Base-by-base conservation (phyloP, 2,888 invertebrate species). In the Leptogaster cylindrica region DNA sequence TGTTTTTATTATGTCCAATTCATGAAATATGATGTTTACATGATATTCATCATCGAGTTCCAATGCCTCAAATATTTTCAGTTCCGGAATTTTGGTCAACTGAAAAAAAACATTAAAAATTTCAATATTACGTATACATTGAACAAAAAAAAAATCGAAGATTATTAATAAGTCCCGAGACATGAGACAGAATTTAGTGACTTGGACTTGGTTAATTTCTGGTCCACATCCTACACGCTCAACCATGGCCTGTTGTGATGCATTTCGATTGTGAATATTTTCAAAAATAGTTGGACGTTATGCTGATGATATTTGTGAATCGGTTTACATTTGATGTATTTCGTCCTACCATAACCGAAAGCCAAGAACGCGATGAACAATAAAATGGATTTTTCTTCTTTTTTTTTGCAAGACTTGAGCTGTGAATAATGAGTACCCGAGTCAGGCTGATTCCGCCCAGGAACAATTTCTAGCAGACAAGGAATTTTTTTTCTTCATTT, bases 321-420 rank as follows among this genome's bases (percentile, higher is more conserved):
- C 36, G 12, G 36, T 12, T 20, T 39, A 7, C 39, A 36, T 55
- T 55, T 36, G 55, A 55, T 36, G 55, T 36, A 55, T 36, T 55
- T 55, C 55, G 55, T 55, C 55, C 55, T 55, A 55, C 36, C 55
- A 36, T 39, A 55, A 20, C 55, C 4, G 55, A 55, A 55, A 55
- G 55, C 55, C 55, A 55, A 55, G 55, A 55, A 36, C 33, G 55
- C 31, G 55, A 55, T 55, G 55, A n/a, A 55, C 55, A 55, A 55
- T 55, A 36, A 18, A 36, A 12, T 23, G 55, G 23, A 16, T 46
- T 46, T 20, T n/a, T n/a, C n/a, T 25, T n/a, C 46, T 46, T 23
- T 46, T 55, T 55, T 33, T 39, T 55, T 14, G 55, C 20, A 39
- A 39, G 39, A 31, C 36, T 33, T 39, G 55, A 39, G 23, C 36